Conservation (phyloP, 2,888 invertebrate genomes). For the Mesopsocus fuscifrons region DNA sequence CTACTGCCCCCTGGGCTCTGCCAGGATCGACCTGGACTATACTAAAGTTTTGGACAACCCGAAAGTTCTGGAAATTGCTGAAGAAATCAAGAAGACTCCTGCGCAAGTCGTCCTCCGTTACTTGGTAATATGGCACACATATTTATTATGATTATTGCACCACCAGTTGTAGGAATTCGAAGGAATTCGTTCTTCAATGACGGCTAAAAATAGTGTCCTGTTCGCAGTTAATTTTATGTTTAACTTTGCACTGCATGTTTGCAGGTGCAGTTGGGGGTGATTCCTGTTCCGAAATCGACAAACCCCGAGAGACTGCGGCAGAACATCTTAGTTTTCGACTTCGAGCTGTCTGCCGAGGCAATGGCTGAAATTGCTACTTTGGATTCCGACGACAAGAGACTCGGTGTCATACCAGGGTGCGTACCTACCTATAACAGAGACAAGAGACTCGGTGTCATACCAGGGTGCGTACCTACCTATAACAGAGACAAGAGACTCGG, state of each 20-base stretch:
- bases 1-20: slow-evolving; percentile 10
- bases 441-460: too few relatives aligned
- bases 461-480: too few relatives aligned
- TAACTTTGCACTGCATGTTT: too few relatives aligned
- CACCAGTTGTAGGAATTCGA: too few relatives aligned
- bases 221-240: too few relatives aligned
- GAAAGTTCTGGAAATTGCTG: slow-evolving; percentile 31
- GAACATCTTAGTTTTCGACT: slow-evolving; percentile 16
- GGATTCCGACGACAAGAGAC: not conserved
- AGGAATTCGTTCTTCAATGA: too few relatives aligned
- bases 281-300: slow-evolving; percentile 18
- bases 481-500: too few relatives aligned
- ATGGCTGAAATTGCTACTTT: not conserved
- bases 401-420: not conserved
- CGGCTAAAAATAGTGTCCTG: too few relatives aligned
- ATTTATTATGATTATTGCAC: too few relatives aligned
- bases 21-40: slow-evolving; percentile 16
- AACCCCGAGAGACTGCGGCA: slow-evolving; percentile 16
- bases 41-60: slow-evolving; percentile 33
- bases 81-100: slow-evolving; percentile 40
- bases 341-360: not conserved
- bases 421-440: too few relatives aligned
- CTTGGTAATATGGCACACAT: too few relatives aligned
- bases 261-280: slow-evolving; percentile 16
- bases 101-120: slow-evolving; percentile 43